phyloP scores from a whole-genome alignment of 2,888 invertebrate genomes.

The Saturnia pavonia region DNA sequence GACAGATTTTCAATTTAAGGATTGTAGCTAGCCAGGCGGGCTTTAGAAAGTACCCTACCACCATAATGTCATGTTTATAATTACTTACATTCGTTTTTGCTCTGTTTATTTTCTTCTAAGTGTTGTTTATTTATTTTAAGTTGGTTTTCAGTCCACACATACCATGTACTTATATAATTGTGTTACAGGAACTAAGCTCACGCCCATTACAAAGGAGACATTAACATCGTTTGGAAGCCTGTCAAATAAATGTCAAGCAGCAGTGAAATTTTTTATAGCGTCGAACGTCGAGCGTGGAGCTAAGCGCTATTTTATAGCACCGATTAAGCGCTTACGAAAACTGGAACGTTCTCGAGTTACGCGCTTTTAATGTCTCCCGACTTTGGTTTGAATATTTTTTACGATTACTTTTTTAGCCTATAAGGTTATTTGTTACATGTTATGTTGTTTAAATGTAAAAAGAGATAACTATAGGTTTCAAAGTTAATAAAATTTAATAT shows the following conservation, averaged over 20 bases:
- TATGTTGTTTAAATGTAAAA: background rate
- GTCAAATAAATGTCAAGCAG: constrained; percentile 55
- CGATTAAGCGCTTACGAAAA: constrained; percentile 50
- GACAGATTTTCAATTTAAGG: no score
- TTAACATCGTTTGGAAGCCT: constrained; percentile 14
- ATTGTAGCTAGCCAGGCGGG: no score
- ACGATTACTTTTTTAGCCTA: constrained; percentile 6
- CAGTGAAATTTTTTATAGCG: constrained; percentile 41
- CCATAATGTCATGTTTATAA: no score
- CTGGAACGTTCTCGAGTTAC: constrained; percentile 38
- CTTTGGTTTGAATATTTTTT: constrained; percentile 14
- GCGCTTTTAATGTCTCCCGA: constrained; percentile 39
- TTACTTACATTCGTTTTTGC: background rate
- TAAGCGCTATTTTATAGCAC: constrained; percentile 54
- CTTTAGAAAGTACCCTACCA: no score
- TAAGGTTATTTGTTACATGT: constrained; percentile 3
- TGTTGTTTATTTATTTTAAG: background rate
- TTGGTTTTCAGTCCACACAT: background rate
- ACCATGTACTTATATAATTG: background rate
- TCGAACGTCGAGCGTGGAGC: constrained; percentile 44
- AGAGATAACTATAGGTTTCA: background rate
- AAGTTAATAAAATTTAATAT: background rate
- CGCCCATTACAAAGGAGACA: constrained; percentile 2
- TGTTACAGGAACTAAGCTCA: constrained; percentile 1
- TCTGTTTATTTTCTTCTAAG: background rate